Percentiles rank a stretch among this genome's conserved stretches.
Evolutionary conservation across 2,888 invertebrate genomes (phyloP).

Genomic region (Argyresthia goedartella): DNA sequence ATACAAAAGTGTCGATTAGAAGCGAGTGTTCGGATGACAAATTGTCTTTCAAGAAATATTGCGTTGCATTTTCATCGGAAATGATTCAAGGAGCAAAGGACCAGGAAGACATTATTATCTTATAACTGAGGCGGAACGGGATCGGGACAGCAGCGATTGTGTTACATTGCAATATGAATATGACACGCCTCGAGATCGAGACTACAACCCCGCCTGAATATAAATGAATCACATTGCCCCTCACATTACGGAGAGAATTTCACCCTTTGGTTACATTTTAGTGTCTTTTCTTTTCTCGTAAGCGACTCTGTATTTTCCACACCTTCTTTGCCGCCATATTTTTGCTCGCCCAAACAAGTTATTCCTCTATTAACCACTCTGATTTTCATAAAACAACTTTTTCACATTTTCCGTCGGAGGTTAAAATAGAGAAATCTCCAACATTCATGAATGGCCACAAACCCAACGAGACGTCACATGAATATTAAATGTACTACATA

Average conservation of each 20-base stretch:
- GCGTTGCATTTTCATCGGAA: no score
- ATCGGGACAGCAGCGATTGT: slow-evolving; percentile 14
- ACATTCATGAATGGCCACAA: no score
- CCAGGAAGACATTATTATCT: slow-evolving; percentile 17
- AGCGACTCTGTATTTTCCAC: background rate
- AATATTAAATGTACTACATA: no score
- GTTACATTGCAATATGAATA: slow-evolving; percentile 31
- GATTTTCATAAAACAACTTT: no score
- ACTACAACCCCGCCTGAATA: slow-evolving; percentile 22
- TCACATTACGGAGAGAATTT: slow-evolving; percentile 6
- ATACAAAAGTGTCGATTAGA: no score
- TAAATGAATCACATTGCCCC: slow-evolving; percentile 23
- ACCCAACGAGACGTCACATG: no score
- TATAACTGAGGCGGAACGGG: slow-evolving; percentile 8
- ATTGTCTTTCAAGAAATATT: no score
- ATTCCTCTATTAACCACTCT: no score
- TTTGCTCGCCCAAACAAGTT: background rate
- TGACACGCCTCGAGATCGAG: slow-evolving; percentile 16
- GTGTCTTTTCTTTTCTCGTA: background rate
- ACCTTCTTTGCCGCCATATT: background rate
- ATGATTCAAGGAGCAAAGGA: background rate
- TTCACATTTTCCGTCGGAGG: no score
- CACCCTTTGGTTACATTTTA: slow-evolving; percentile 2
- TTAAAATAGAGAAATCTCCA: no score
- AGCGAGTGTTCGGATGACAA: no score